Evolutionary conservation across 2,113 vertebrate species (phyloP), one percentile per base, ranked within the genome.

Genomic region (Cottus gobio): DNA sequence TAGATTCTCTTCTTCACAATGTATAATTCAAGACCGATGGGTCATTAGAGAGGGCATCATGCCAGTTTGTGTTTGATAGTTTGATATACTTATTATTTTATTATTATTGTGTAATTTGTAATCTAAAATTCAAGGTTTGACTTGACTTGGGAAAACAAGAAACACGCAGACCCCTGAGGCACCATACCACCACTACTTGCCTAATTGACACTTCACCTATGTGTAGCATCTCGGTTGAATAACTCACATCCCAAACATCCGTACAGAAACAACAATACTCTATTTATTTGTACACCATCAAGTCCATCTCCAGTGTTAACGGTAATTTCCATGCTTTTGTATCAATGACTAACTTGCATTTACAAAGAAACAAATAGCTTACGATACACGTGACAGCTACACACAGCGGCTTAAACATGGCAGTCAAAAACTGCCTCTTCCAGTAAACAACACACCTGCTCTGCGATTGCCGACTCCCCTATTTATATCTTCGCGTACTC

Each of bases 11-110:
- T 64, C 30, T 52, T 77, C 20, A 73, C 4, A 22, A 72, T 79
- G 63, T 64, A 46, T 68, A 63, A 83, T 75, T 83, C 2, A 78
- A 20, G 6, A 70, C 31, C 28, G 20, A 52, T 2, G 22, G 11
- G 39, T 82, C 66, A 69, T 76, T 67, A 54, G 24, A 66, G 56
- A 58, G 24, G 13, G 6, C 4, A 44, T 75, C 44, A 9, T 79
- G 54, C 66, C 37, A 70, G 16, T 30, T 61, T 79, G 64, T 48
- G 22, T 77, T 69, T 42, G 26, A 48, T 24, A 61, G 36, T 18
- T 8, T 8, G 22, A 24, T 54, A 22, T 50, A 7, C 22, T 48
- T 18, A 20, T 64, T 12, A 15, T 28, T 57, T 54, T 8, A 79
- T 46, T 37, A 39, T 22, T 57, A 20, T 22, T 31, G 42, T 20